Percentiles rank a stretch among this genome's conserved stretches.
phyloP scores from a whole-genome alignment of 2,888 invertebrate species.

The Myathropa florea region DNA sequence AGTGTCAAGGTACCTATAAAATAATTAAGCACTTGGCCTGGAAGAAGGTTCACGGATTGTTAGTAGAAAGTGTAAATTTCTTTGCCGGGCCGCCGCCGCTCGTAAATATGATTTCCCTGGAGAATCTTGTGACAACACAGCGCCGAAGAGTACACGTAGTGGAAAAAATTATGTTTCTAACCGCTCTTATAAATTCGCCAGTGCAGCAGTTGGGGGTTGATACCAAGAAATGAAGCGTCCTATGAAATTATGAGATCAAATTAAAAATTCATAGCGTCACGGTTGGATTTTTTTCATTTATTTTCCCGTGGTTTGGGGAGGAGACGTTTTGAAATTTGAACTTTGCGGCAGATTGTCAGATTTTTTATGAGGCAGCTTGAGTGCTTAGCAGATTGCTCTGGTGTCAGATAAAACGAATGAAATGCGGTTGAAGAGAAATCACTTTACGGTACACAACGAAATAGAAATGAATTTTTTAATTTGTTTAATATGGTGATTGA shows the following conservation, averaged over 20 bases:
- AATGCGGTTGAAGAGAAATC: neutral
- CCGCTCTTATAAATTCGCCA: constrained; percentile 34
- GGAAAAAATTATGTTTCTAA: constrained; percentile 49
- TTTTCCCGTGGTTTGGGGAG: neutral
- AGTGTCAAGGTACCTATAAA: constrained; percentile 71
- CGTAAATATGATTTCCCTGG: constrained; percentile 70
- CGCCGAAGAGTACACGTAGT: constrained; percentile 4
- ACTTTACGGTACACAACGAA: neutral
- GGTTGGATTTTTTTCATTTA: constrained; percentile 33
- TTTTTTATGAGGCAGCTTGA: neutral
- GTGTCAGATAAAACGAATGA: neutral
- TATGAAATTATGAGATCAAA: constrained; percentile 54
- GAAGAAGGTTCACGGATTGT: constrained; percentile 20
- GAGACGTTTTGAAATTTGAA: neutral
- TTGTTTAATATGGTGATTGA: neutral
- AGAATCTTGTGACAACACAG: constrained; percentile 50
- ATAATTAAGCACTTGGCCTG: constrained; percentile 65
- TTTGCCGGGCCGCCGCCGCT: constrained; percentile 41
- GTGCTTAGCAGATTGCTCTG: constrained; percentile 3
- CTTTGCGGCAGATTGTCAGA: neutral
- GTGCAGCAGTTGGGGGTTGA: neutral
- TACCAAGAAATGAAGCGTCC: constrained; percentile 25
- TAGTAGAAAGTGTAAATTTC: constrained; percentile 55
- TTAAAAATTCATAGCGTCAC: constrained; percentile 67
- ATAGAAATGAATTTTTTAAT: too few species aligned